Evolutionary conservation across 2,797 vertebrate genomes (phyloP).

Genomic region (Telmatherina bonti): DNA sequence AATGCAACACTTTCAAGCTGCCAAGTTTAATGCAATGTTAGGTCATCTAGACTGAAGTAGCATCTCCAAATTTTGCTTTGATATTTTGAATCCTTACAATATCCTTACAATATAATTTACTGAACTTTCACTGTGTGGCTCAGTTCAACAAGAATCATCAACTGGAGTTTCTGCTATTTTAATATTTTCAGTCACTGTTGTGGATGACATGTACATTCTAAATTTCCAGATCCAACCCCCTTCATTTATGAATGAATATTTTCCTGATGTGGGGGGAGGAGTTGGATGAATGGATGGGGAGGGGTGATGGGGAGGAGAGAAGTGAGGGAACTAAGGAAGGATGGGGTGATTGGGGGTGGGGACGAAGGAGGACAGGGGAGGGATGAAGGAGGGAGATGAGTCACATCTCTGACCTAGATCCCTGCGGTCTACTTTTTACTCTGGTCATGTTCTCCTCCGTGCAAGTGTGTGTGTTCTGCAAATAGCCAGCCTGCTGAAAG

Average conservation of each 20-base stretch:
- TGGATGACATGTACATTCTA: slow-evolving; percentile 21
- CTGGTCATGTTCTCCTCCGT: slow-evolving; percentile 53
- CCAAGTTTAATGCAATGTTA: slow-evolving; percentile 37
- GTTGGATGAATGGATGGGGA: slow-evolving; percentile 48
- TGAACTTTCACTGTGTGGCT: not conserved
- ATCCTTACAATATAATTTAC: too few species aligned
- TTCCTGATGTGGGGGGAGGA: slow-evolving; percentile 57
- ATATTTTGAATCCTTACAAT: slow-evolving; percentile 1
- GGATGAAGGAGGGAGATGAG: slow-evolving; percentile 70
- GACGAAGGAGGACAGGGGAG: slow-evolving; percentile 18
- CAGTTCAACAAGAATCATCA: not conserved
- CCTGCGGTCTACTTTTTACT: slow-evolving; percentile 63
- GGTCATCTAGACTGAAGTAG: slow-evolving; percentile 15
- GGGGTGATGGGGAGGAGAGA: slow-evolving; percentile 40
- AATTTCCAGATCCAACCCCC: not conserved
- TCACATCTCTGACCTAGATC: slow-evolving; percentile 81
- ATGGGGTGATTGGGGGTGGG: slow-evolving; percentile 39
- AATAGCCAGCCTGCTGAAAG: slow-evolving; percentile 35
- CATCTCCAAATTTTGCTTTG: not conserved
- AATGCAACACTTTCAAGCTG: slow-evolving; percentile 39
- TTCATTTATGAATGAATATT: slow-evolving; percentile 70
- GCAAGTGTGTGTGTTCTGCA: slow-evolving; percentile 17
- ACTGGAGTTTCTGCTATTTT: not conserved
- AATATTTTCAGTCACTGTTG: slow-evolving; percentile 13
- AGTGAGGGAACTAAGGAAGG: slow-evolving; percentile 38